Percentiles rank a stretch among this genome's conserved stretches.
Conservation (phyloP, 2,113 vertebrate species). For the Paraplagusia blochii region DNA sequence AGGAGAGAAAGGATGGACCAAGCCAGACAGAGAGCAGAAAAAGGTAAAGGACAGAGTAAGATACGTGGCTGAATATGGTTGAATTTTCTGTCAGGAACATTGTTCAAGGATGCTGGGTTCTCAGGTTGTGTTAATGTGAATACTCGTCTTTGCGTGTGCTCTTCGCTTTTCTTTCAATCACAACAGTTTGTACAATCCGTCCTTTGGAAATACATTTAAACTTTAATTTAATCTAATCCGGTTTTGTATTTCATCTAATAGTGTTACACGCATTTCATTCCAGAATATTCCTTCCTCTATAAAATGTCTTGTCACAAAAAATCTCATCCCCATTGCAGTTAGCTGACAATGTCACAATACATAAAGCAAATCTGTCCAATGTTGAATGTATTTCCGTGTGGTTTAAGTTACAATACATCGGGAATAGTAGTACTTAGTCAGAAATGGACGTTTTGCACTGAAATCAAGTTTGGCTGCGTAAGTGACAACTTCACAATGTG, state of each 20-base stretch:
- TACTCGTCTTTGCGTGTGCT: background rate
- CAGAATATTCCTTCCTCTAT: too few species aligned
- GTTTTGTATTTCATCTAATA: too few species aligned
- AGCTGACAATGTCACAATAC: conserved; percentile 6
- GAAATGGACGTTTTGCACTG: conserved; percentile 37
- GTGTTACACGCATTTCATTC: too few species aligned
- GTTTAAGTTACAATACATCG: background rate
- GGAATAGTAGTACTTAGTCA: conserved; percentile 12
- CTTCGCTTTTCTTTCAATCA: background rate
- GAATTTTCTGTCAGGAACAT: conserved; percentile 35
- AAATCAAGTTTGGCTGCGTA: conserved; percentile 42
- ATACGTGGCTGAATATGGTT: conserved; percentile 12
- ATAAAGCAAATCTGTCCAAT: background rate
- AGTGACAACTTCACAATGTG: conserved; percentile 68
- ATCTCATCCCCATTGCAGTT: too few species aligned
- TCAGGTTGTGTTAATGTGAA: conserved; percentile 15
- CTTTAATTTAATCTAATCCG: too few species aligned
- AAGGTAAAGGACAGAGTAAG: conserved; percentile 16
- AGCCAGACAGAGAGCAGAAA: conserved; percentile 26
- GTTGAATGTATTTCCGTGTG: background rate
- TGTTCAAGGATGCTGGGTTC: conserved; percentile 30
- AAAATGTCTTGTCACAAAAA: background rate
- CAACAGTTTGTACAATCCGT: background rate
- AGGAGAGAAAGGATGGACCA: conserved; percentile 39
- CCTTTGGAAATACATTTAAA: too few species aligned